These are phyloP conservation scores for Monopterus albus DNA, from an alignment of 2,113 vertebrate genomes.

Conservation along the genomic window DNA sequence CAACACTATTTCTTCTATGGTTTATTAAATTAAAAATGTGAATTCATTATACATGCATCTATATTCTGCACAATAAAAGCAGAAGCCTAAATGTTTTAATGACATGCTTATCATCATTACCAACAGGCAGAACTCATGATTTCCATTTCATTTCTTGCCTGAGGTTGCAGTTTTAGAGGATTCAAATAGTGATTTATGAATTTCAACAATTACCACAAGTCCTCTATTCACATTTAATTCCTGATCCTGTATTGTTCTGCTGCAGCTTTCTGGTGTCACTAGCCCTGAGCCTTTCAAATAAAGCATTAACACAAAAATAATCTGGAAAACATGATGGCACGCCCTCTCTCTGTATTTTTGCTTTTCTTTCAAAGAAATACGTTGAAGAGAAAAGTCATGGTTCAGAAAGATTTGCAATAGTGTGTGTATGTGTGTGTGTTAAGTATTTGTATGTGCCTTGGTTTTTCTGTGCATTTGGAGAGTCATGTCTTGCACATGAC, in stretches of 20 bases:
- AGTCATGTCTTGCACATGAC: constrained; percentile 2
- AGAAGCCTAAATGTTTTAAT: too few species aligned
- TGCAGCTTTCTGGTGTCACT: constrained; percentile 5
- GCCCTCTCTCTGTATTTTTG: constrained; percentile 5
- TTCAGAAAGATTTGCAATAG: neutral
- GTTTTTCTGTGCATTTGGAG: neutral
- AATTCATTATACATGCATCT: too few species aligned
- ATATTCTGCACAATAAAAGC: too few species aligned
- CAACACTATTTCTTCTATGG: neutral
- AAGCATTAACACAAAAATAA: constrained; percentile 22
- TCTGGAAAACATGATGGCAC: constrained; percentile 22
- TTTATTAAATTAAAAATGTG: neutral
- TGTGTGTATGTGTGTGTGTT: neutral
- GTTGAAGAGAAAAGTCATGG: neutral
- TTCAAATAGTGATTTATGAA: constrained; percentile 4
- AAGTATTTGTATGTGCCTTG: too few species aligned
- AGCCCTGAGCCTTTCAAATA: neutral
- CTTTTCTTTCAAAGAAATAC: constrained; percentile 6
- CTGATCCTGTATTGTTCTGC: constrained; percentile 1
- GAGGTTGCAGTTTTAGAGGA: neutral
- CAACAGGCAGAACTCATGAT: too few species aligned
- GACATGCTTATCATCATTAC: too few species aligned
- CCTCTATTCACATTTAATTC: constrained; percentile 3
- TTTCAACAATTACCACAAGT: neutral
- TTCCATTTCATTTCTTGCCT: neutral